Percentiles rank a stretch among this genome's conserved stretches.
Evolutionary conservation across 2,113 vertebrate species (phyloP).

Genomic region (Solenodon paradoxus): DNA sequence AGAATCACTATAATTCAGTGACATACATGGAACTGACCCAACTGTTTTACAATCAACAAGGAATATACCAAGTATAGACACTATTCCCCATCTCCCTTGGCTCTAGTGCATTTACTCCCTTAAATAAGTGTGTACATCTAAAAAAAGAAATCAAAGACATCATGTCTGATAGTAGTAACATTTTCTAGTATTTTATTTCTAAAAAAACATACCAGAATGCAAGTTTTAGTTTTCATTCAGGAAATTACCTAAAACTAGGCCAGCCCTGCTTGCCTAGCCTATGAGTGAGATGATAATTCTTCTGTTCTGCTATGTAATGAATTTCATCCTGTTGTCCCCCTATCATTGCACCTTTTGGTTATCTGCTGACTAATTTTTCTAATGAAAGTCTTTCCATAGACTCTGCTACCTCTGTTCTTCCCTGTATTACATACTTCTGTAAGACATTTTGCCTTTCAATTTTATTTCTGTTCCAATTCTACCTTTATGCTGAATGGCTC

Average conservation of each 20-base stretch:
- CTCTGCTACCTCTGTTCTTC: background rate
- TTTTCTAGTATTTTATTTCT: background rate
- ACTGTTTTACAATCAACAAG: constrained; percentile 4
- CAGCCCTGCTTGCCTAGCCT: background rate
- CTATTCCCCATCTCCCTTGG: background rate
- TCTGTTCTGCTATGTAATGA: background rate
- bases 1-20: background rate
- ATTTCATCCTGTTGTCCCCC: background rate
- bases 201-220: background rate
- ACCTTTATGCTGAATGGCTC: background rate
- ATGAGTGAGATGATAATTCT: background rate
- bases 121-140: background rate
- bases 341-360: background rate
- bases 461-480: background rate
- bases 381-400: background rate
- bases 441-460: background rate
- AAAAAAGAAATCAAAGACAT: background rate
- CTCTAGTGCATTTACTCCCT: background rate
- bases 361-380: background rate
- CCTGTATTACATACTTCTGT: background rate
- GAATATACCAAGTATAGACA: background rate
- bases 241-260: background rate
- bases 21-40: background rate
- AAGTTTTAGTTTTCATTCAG: background rate
- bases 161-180: background rate